phyloP scores from a whole-genome alignment of 2,888 invertebrate genomes.

The Tribolium freemani region DNA sequence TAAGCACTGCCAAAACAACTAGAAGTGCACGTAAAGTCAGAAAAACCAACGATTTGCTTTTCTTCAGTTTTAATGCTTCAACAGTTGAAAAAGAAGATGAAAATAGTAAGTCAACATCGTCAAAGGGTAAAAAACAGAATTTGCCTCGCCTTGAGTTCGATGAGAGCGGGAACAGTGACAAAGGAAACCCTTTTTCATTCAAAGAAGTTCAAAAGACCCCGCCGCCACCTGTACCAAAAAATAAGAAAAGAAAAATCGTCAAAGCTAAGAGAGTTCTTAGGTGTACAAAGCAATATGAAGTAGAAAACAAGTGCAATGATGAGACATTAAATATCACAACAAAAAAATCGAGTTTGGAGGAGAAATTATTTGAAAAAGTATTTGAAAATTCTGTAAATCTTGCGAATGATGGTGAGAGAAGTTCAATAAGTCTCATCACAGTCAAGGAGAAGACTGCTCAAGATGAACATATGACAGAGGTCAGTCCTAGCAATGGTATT shows the following conservation, averaged over 20 bases:
- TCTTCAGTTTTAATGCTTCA: not conserved
- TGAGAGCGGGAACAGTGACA: not conserved
- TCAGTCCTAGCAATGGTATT: too few species aligned
- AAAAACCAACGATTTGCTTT: not conserved
- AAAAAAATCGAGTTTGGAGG: not conserved
- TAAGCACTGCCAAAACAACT: not conserved
- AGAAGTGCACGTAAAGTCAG: not conserved
- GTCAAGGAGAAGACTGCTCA: too few species aligned
- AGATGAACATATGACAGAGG: too few species aligned
- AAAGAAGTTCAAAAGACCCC: not conserved
- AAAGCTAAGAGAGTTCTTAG: constrained; percentile 16
- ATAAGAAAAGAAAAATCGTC: constrained; percentile 17
- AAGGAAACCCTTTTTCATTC: not conserved
- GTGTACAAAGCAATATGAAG: not conserved
- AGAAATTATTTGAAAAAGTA: not conserved
- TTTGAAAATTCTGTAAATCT: not conserved
- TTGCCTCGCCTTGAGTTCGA: not conserved
- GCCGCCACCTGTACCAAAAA: not conserved
- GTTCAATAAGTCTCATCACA: too few species aligned
- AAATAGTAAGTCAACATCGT: too few species aligned
- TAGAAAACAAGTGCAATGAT: not conserved
- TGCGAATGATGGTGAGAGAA: not conserved
- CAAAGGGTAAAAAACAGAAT: not conserved
- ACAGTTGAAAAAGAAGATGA: not conserved
- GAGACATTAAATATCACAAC: not conserved